Conservation (phyloP, 92 coral and sea anemone species). For the Umimayanthus chanpuru region DNA sequence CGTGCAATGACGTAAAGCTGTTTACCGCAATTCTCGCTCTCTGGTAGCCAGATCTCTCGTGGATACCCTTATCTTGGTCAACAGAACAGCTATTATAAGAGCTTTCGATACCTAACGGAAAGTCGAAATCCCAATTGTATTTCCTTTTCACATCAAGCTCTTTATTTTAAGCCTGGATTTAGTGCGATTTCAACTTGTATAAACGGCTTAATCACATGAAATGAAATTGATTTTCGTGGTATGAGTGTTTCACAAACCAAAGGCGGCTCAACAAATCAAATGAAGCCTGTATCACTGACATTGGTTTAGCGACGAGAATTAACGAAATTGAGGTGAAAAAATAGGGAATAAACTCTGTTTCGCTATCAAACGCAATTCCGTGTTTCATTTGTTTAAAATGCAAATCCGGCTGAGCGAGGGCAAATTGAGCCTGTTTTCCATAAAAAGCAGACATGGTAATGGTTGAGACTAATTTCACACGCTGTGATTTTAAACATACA, state of each 20-base stretch:
- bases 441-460: slow-evolving; percentile 86
- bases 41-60: neutral
- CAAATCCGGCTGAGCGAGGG: slow-evolving; percentile 7
- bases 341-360: neutral
- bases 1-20: slow-evolving; percentile 56
- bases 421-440: slow-evolving; percentile 80
- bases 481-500: slow-evolving; percentile 68
- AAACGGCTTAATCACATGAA: slow-evolving; percentile 4
- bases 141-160: neutral
- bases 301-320: neutral
- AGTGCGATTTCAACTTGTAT: neutral
- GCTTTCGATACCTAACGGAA: slow-evolving; percentile 3
- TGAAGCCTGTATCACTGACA: neutral
- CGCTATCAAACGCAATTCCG: neutral
- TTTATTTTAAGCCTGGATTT: slow-evolving; percentile 14
- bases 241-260: neutral
- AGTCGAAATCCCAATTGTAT: slow-evolving; percentile 20
- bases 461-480: slow-evolving; percentile 85
- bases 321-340: neutral
- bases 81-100: neutral
- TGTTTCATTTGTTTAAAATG: slow-evolving; percentile 31
- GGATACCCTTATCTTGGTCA: neutral
- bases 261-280: neutral
- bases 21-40: neutral
- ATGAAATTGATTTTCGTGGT: neutral